phyloP scores from a whole-genome alignment of 2,797 vertebrate genomes.

The Odontamblyopus lacepedii region DNA sequence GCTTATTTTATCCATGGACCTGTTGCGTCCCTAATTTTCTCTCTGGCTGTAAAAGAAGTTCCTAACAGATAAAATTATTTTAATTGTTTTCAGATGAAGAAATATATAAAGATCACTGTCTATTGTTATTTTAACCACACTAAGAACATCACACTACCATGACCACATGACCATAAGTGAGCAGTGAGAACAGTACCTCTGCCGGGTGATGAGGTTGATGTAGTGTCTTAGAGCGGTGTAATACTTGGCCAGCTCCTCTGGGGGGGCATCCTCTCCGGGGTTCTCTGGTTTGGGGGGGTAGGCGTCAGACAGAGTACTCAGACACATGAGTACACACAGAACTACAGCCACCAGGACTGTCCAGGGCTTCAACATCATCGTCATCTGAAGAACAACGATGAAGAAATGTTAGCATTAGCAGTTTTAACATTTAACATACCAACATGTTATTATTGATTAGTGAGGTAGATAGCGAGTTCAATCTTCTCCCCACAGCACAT shows the following conservation, averaged over 20 bases:
- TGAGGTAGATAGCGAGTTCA: not conserved
- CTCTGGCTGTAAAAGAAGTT: no score
- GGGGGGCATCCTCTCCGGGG: conserved; percentile 90
- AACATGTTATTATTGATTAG: not conserved
- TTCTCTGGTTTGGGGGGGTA: conserved; percentile 96
- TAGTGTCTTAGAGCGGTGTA: conserved; percentile 96
- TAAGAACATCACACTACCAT: not conserved
- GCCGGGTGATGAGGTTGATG: conserved; percentile 97
- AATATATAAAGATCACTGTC: not conserved
- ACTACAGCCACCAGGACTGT: conserved; percentile 80
- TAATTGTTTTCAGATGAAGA: not conserved
- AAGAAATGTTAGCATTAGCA: not conserved
- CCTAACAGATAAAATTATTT: no score
- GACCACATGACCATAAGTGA: not conserved
- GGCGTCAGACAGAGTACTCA: conserved; percentile 89
- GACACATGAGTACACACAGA: conserved; percentile 88
- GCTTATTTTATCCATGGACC: no score
- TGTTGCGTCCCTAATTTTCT: no score
- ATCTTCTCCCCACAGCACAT: not conserved
- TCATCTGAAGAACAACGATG: conserved; percentile 52
- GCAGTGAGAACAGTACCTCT: conserved; percentile 78
- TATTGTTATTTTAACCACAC: not conserved
- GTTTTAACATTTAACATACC: not conserved
- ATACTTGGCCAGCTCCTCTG: conserved; percentile 96
- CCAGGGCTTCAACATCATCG: conserved; percentile 81